These are phyloP conservation scores for Brachionus sp. DNA, from an alignment of 1,140 invertebrate genomes.

Conservation along the genomic window DNA sequence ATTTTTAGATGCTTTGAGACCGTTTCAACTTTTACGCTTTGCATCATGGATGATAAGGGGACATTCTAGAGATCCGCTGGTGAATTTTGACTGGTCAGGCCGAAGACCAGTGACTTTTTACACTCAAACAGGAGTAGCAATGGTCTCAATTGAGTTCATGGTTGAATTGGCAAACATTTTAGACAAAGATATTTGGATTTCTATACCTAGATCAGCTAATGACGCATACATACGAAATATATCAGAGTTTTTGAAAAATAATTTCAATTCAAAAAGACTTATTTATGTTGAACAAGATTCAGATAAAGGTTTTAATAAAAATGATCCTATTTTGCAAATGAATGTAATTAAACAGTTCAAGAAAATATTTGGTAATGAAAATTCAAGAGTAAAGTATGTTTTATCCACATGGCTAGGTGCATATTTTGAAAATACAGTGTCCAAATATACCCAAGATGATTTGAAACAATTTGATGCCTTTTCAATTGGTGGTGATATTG, in stretches of 20 bases:
- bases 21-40: not conserved
- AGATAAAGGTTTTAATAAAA: slow-evolving; percentile 34
- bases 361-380: too few relatives aligned
- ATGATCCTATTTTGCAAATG: slow-evolving; percentile 14
- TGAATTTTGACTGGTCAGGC: slow-evolving; percentile 48
- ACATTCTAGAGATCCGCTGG: not conserved
- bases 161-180: slow-evolving; percentile 49
- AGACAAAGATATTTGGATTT: slow-evolving; percentile 50
- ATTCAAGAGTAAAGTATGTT: too few relatives aligned
- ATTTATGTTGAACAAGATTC: slow-evolving; percentile 12
- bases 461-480: too few relatives aligned
- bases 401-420: too few relatives aligned
- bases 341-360: too few relatives aligned
- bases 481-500: too few relatives aligned
- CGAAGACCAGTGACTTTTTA: slow-evolving; percentile 47
- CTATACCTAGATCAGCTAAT: slow-evolving; percentile 50
- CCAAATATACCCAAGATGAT: too few relatives aligned
- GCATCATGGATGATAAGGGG: not conserved
- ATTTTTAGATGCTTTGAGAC: not conserved
- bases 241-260: slow-evolving; percentile 47
- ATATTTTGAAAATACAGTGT: too few relatives aligned
- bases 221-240: slow-evolving; percentile 49
- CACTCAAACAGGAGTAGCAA: slow-evolving; percentile 48
- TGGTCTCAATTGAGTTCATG: slow-evolving; percentile 49
- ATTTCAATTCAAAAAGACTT: slow-evolving; percentile 48